Percentiles rank a stretch among this genome's conserved stretches.
phyloP scores from a whole-genome alignment of 2,888 invertebrate species.

The Phengaris alcon region DNA sequence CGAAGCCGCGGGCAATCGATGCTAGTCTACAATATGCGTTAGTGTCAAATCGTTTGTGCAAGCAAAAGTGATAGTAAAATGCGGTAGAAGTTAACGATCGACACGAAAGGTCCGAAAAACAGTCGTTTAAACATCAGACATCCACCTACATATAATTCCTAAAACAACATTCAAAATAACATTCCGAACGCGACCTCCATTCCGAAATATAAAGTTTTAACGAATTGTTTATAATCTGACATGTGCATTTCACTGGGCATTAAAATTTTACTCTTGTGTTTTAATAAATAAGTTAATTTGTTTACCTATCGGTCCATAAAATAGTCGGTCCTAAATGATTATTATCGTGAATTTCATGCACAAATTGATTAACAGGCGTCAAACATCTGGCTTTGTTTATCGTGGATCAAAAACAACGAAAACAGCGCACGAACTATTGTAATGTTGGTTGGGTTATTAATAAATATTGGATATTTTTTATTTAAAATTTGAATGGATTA shows the following conservation, averaged over 20 bases:
- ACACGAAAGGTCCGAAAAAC: neutral
- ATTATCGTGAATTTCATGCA: slow-evolving; percentile 24
- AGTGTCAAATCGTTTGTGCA: too few species aligned
- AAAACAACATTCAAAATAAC: neutral
- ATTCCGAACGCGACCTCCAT: slow-evolving; percentile 1
- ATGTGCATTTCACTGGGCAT: slow-evolving; percentile 17
- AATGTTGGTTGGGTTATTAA: neutral
- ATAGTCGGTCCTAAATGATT: slow-evolving; percentile 19
- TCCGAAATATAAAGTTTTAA: slow-evolving; percentile 1
- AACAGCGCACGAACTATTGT: neutral
- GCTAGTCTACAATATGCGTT: too few species aligned
- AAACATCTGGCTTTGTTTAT: slow-evolving; percentile 25
- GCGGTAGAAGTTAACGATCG: neutral
- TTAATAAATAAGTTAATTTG: slow-evolving; percentile 27
- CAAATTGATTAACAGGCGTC: slow-evolving; percentile 18
- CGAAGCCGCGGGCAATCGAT: too few species aligned
- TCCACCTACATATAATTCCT: neutral
- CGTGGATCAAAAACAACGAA: slow-evolving; percentile 17
- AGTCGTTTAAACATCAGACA: neutral
- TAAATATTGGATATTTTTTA: neutral
- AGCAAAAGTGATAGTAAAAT: too few species aligned
- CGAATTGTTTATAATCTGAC: slow-evolving; percentile 8
- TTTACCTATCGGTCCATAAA: slow-evolving; percentile 11
- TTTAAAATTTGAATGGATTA: neutral
- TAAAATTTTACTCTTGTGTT: slow-evolving; percentile 11